Conservation (phyloP, 2,797 vertebrate species). For the Acanthurus tractus region DNA sequence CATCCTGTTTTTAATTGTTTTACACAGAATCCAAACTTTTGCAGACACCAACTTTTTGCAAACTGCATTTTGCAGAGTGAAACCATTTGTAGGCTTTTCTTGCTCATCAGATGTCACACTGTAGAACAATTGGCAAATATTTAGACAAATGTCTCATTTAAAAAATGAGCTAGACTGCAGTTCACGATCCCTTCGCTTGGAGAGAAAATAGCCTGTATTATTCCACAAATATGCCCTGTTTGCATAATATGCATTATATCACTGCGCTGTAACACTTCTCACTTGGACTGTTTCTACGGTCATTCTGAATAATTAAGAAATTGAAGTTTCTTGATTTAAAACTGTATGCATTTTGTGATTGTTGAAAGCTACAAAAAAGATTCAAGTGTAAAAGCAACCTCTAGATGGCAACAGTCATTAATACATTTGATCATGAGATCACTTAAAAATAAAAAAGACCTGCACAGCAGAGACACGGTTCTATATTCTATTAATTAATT, state of each 20-base stretch:
- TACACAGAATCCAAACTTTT: too few species aligned
- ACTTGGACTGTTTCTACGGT: slow-evolving; percentile 43
- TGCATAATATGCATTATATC: slow-evolving; percentile 50
- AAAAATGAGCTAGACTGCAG: slow-evolving; percentile 27
- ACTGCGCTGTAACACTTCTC: slow-evolving; percentile 52
- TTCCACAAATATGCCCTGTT: slow-evolving; percentile 60
- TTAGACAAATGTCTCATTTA: slow-evolving; percentile 9
- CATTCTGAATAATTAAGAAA: slow-evolving; percentile 27
- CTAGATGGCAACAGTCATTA: slow-evolving; percentile 64
- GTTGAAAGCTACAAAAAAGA: slow-evolving; percentile 38
- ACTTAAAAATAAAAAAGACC: slow-evolving; percentile 42
- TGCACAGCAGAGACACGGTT: slow-evolving; percentile 61
- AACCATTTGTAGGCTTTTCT: slow-evolving; percentile 29
- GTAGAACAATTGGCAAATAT: slow-evolving; percentile 24
- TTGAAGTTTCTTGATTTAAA: slow-evolving; percentile 37
- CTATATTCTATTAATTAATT: slow-evolving; percentile 56
- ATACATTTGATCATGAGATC: slow-evolving; percentile 48
- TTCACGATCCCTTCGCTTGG: slow-evolving; percentile 37
- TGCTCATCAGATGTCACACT: slow-evolving; percentile 37
- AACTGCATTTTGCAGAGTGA: slow-evolving; percentile 9
- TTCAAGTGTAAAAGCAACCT: slow-evolving; percentile 52
- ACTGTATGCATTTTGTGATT: slow-evolving; percentile 39
- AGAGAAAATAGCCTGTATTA: slow-evolving; percentile 67
- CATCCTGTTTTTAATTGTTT: too few species aligned
- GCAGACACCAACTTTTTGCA: too few species aligned